Base-by-base conservation (phyloP, 2,113 vertebrate species). In the Salvator merianae region DNA sequence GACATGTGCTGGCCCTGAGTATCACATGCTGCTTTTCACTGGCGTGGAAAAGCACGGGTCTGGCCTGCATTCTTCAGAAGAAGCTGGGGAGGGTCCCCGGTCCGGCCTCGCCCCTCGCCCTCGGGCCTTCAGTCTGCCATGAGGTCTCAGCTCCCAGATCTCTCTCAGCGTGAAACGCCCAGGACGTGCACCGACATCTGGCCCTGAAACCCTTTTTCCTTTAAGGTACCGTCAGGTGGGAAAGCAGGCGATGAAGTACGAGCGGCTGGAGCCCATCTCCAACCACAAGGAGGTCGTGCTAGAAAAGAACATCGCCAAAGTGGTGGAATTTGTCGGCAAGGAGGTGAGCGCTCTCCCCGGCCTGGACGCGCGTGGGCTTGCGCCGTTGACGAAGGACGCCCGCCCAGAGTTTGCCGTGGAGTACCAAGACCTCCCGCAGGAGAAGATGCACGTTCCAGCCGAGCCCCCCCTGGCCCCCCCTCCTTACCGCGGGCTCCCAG, bases 231-330 rank as follows among this genome's bases (percentile, higher is more conserved):
- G 40, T 3, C 81, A 87, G 69, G 59, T 73, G 9, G 81, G 75
- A 36, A 77, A 73, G n/a, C 28, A 73, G 32, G 13, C 40, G 13
- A 76, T 72, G 77, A 80, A 28, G 34, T 81, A 69, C 2, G 65
- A 86, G 18, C 10, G 62, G 14, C 62, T 81, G 73, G 79, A 86
- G 63, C 53, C 69, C 28, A 50, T 79, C 30, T 24, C 81, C 81
- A 79, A 55, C 59, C 7, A 12, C 75, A 87, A 73, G n/a, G 66
- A 82, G 69, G 55, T 65, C 24, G 18, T 78, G 53, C 22, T 79
- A 0, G 59, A 73, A 3, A 79, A 78, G 30, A 30, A 26, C 1
- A 16, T 68, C 20, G 70, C 50, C 34, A 59, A 5, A 8, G 86
- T 81, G 30, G 2, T 30, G 14, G 43, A 68, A 38, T 79, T 63